Evolutionary conservation across 1,140 invertebrate genomes (phyloP), one percentile per base, ranked within the genome.

Genomic region (Hypothenemus hampei): DNA sequence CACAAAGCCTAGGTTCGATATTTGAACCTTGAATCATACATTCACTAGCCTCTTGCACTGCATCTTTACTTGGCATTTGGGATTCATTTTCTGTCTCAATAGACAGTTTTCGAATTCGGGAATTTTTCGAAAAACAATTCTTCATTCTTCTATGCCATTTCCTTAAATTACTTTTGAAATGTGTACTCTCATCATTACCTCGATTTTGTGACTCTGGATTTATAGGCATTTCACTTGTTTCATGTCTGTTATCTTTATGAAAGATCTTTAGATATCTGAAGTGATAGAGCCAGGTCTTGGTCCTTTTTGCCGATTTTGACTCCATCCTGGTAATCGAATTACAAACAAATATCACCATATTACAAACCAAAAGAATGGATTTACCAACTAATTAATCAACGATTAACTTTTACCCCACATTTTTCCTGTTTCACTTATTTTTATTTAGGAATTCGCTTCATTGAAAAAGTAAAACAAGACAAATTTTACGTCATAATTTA

Each of bases 101-200:
- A 26, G 7, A 4, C 10, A 21, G 19, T 33, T n/a, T 43, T 52
- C 11, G 43, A 13, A 19, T 19, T 60, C 23, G 29, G 1, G 16
- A 29, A 20, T 23, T 40, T 18, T 44, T 41, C 2, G 37, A 40
- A 51, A 63, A 61, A 26, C 46, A 61, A 45, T 58, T 59, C 50
- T 61, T 63, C 39, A 63, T 49, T 10, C 59, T 24, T 10, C 43
- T 59, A 13, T 63, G 62, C 62, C 53, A 59, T 24, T 59, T 59
- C 6, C 40, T 63, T 4, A 63, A 24, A 47, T 57, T 61, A 23
- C 43, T 61, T 13, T 59, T 40, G 8, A 63, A 52, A 44, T 58
- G 47, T 18, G 48, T 58, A 1, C 47, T 26, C 7, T 45, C 20
- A 23, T 20, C 18, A 19, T 39, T 16, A 16, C 8, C 18, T 13